These are phyloP conservation scores for Dryoscopus gambensis DNA, from an alignment of 2,113 vertebrate species.

Conservation along the genomic window DNA sequence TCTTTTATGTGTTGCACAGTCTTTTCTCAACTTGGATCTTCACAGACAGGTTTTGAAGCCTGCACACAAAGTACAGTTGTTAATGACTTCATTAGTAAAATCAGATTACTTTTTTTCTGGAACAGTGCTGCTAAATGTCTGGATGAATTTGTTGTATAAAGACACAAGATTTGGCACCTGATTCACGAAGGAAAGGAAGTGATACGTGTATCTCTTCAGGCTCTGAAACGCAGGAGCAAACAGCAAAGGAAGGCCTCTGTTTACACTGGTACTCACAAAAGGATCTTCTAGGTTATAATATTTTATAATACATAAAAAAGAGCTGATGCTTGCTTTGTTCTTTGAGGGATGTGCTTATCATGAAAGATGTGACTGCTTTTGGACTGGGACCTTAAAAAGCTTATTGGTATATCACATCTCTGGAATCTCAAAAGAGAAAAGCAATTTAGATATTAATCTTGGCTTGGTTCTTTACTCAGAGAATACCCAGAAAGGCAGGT, in stretches of 20 bases:
- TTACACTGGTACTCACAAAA: background rate
- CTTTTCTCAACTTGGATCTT: background rate
- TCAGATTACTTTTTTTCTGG: background rate
- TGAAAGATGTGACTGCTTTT: background rate
- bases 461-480: background rate
- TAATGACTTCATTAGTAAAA: background rate
- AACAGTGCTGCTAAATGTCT: background rate
- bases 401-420: background rate
- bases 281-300: background rate
- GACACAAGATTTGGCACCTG: background rate
- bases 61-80: background rate
- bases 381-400: background rate
- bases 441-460: slow-evolving; percentile 29
- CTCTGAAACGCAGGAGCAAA: background rate
- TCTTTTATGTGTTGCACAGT: background rate
- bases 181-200: background rate
- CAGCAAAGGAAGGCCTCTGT: background rate
- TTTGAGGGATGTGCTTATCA: background rate
- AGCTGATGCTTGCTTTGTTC: slow-evolving; percentile 19
- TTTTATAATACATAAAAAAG: background rate
- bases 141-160: background rate
- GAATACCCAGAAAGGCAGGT: background rate
- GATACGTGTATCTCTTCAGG: background rate
- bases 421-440: background rate
- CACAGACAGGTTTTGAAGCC: background rate